These are phyloP conservation scores for Drosophila varians DNA, from an alignment of 1,140 invertebrate genomes.

Conservation along the genomic window DNA sequence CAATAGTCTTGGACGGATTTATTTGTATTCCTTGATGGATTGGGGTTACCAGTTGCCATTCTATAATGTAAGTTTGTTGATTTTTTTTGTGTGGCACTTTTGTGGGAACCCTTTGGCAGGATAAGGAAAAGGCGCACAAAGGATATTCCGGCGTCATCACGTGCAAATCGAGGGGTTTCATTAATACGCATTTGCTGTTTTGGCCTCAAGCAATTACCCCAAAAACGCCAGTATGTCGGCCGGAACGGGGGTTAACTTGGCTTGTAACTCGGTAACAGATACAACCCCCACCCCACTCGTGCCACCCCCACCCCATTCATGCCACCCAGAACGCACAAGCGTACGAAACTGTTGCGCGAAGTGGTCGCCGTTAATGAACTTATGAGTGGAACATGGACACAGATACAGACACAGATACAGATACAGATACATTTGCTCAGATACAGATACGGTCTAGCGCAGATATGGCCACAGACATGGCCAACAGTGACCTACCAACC, in stretches of 20 bases:
- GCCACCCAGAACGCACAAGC: not conserved
- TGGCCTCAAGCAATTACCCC: conserved; percentile 42
- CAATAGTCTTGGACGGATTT: conserved; percentile 6
- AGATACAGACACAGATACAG: conserved; percentile 36
- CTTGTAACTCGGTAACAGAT: conserved; percentile 20
- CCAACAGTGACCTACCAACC: conserved; percentile 74
- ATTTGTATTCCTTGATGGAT: conserved; percentile 37
- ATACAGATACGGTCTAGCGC: conserved; percentile 7
- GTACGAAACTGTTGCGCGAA: conserved; percentile 66
- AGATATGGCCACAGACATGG: conserved; percentile 4
- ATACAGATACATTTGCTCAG: not conserved
- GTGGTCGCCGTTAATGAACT: conserved; percentile 69
- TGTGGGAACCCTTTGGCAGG: conserved; percentile 10
- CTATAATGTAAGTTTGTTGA: conserved; percentile 5
- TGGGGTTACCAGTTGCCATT: conserved; percentile 13
- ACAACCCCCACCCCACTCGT: conserved; percentile 2
- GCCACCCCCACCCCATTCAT: not conserved
- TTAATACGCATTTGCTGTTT: conserved; percentile 44
- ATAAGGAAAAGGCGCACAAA: conserved; percentile 15
- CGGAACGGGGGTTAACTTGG: conserved; percentile 8
- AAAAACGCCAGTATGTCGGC: conserved; percentile 21
- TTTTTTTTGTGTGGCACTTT: not conserved
- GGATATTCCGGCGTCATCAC: conserved; percentile 21
- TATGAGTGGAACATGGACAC: conserved; percentile 54
- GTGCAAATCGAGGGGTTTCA: conserved; percentile 39